Percentiles rank a stretch among this genome's conserved stretches.
phyloP scores from a whole-genome alignment of 2,113 vertebrate species.

The Phasianus colchicus region DNA sequence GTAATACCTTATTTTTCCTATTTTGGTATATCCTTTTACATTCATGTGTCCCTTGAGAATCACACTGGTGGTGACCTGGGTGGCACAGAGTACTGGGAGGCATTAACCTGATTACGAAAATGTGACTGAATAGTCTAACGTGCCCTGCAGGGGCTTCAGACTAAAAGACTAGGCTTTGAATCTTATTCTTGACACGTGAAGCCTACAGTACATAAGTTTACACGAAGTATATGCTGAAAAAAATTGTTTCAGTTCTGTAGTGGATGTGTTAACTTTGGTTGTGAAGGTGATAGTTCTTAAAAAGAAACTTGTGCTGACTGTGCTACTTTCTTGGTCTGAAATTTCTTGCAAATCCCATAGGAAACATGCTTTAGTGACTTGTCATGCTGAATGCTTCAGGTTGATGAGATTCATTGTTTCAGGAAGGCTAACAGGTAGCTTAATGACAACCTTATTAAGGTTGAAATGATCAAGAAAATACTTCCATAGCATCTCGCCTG shows the following conservation, averaged over 20 bases:
- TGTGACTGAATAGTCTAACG: not conserved
- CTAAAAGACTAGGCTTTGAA: not conserved
- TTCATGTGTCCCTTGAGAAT: not conserved
- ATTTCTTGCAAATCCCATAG: not conserved
- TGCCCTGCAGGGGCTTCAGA: not conserved
- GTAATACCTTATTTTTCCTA: not conserved
- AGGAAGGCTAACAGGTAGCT: not conserved
- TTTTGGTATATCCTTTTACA: not conserved
- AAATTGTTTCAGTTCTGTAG: not conserved
- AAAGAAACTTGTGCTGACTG: not conserved
- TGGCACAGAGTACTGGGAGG: not conserved
- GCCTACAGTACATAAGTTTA: not conserved
- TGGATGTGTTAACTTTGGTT: not conserved
- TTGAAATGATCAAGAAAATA: not conserved
- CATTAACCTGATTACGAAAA: not conserved
- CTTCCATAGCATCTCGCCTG: not conserved
- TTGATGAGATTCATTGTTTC: not conserved
- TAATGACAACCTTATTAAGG: not conserved
- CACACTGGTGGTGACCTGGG: not conserved
- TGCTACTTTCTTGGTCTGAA: not conserved
- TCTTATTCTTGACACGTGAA: not conserved
- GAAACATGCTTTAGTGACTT: not conserved
- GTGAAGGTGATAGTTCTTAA: not conserved
- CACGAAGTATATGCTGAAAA: not conserved
- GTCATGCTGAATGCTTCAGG: not conserved